Evolutionary conservation across 1,140 invertebrate species (phyloP), one percentile per base, ranked within the genome.

Genomic region (Rhynchophorus ferrugineus): DNA sequence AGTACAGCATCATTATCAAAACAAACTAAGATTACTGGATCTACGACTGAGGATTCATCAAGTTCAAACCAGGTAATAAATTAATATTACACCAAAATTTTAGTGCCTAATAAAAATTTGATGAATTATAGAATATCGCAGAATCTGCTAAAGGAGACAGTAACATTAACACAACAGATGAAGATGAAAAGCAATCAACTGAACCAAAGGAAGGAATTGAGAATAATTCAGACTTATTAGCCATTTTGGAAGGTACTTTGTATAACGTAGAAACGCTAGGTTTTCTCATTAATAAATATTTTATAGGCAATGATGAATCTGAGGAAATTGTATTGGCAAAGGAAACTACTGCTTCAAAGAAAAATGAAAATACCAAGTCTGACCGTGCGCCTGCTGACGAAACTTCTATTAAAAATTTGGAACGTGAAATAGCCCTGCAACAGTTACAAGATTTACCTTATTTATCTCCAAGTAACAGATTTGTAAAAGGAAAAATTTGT

Each of bases 221-320:
- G 17, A 57, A 65, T 46, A 67, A 69, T 54, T 65, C 63, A 2
- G 68, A 70, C 57, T 60, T 70, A 33, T 45, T 70, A 37, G 68
- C 67, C 6, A 67, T 70, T 44, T 57, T 70, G 22, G 68, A 70
- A 58, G 68, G 68, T 39, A 61, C 66, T 38, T 6, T 38, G 13
- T 38, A 19, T 6, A 38, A 6, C 11, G n/a, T n/a, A n/a, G n/a
- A n/a, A n/a, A n/a, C n/a, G n/a, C n/a, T n/a, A n/a, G n/a, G n/a
- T n/a, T n/a, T n/a, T n/a, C n/a, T n/a, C n/a, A n/a, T n/a, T n/a
- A n/a, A n/a, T n/a, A n/a, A n/a, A n/a, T n/a, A 17, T 36, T 38
- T 49, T 49, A 3, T 33, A 50, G 39, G 39, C 24, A 35, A 54
- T 18, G 51, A 20, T 16, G 42, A 36, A 34, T 46, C 41, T 17